phyloP scores from a whole-genome alignment of 2,797 vertebrate genomes.

The Melanotaenia parkinsoni region DNA sequence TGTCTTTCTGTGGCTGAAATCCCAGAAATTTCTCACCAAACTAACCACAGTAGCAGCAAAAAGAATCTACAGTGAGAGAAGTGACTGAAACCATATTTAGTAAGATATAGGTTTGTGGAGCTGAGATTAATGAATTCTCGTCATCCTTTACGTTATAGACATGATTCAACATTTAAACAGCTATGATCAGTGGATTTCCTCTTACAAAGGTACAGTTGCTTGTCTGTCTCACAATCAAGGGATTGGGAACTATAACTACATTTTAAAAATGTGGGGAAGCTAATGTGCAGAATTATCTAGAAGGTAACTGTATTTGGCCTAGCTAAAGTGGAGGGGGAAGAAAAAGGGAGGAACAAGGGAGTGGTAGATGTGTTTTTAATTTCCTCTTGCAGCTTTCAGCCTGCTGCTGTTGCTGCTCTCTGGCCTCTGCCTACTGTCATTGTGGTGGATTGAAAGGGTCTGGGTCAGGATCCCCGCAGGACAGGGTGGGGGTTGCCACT shows the following conservation, averaged over 20 bases:
- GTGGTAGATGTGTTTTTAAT: slow-evolving; percentile 75
- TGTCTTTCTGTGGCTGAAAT: slow-evolving; percentile 35
- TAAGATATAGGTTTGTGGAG: slow-evolving; percentile 11
- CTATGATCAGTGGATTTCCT: slow-evolving; percentile 15
- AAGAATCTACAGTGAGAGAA: slow-evolving; percentile 24
- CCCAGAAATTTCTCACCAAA: slow-evolving; percentile 44
- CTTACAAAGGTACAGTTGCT: not conserved
- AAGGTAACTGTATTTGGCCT: slow-evolving; percentile 46
- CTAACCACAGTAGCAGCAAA: slow-evolving; percentile 42
- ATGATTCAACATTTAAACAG: not conserved
- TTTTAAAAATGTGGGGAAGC: slow-evolving; percentile 35
- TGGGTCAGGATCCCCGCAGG: slow-evolving; percentile 29
- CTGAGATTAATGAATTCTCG: slow-evolving; percentile 5
- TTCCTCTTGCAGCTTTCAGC: slow-evolving; percentile 54
- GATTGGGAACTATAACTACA: slow-evolving; percentile 25
- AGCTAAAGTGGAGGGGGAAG: slow-evolving; percentile 37
- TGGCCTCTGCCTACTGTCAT: slow-evolving; percentile 33
- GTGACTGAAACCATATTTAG: slow-evolving; percentile 17
- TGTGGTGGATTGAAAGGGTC: slow-evolving; percentile 41
- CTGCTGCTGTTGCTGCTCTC: slow-evolving; percentile 37
- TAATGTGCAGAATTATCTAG: slow-evolving; percentile 27
- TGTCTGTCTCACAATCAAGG: slow-evolving; percentile 15
- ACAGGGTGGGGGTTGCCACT: slow-evolving; percentile 14
- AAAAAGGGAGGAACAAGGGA: slow-evolving; percentile 56
- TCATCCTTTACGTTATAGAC: slow-evolving; percentile 10